Percentiles rank a stretch among this genome's conserved stretches.
phyloP scores from a whole-genome alignment of 2,113 vertebrate species.

The Meleagris gallopavo region DNA sequence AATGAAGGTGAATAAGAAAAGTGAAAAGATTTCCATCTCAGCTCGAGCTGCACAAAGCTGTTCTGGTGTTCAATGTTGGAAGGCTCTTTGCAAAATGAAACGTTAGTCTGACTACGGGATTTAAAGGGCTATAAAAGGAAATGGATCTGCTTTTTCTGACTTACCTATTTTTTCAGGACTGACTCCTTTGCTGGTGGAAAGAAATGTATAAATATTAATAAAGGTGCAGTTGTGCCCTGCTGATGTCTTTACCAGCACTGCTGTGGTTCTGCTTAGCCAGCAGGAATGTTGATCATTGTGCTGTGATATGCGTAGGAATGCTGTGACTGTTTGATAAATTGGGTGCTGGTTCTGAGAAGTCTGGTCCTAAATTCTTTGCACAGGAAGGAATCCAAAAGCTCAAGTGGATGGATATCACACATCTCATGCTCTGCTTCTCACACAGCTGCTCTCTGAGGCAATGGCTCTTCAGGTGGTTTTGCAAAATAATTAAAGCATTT shows the following conservation, averaged over 20 bases:
- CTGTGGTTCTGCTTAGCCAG: not conserved
- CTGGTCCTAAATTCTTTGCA: not conserved
- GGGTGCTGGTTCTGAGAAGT: not conserved
- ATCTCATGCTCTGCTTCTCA: not conserved
- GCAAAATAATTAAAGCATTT: not conserved
- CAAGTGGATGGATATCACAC: rapidly evolving
- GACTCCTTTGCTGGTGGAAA: not conserved
- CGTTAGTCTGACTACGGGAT: not conserved
- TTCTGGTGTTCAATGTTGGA: not conserved
- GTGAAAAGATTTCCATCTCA: not conserved
- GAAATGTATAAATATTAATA: not conserved
- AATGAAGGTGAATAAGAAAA: not conserved
- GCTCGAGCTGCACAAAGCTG: not conserved
- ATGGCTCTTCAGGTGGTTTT: not conserved
- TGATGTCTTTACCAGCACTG: not conserved
- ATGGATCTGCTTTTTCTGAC: not conserved
- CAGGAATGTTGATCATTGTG: rapidly evolving
- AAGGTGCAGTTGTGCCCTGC: not conserved
- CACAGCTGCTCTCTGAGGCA: not conserved
- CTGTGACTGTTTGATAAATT: not conserved
- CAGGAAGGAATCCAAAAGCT: not conserved
- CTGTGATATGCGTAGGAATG: not conserved
- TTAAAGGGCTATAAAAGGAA: not conserved
- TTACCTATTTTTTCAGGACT: not conserved
- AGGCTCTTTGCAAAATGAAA: not conserved